Percentiles rank a stretch among this genome's conserved stretches.
phyloP scores from a whole-genome alignment of 2,113 vertebrate species.

The Chionomys nivalis region DNA sequence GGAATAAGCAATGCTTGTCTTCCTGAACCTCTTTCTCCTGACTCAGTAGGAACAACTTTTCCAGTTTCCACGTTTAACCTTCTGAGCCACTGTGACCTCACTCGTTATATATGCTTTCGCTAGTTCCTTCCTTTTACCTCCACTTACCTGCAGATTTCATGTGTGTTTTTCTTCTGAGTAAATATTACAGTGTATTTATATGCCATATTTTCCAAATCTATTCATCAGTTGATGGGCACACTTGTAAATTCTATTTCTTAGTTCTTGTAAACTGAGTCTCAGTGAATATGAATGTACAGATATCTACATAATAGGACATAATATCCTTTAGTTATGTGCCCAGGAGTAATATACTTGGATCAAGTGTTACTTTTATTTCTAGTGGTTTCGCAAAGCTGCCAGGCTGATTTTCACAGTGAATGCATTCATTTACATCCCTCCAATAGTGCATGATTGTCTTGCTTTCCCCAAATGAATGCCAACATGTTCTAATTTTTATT shows the following conservation, averaged over 20 bases:
- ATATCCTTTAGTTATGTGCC: not conserved
- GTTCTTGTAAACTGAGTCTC: not conserved
- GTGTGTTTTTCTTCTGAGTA: too few species aligned
- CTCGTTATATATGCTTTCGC: not conserved
- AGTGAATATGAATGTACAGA: not conserved
- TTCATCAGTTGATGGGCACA: not conserved
- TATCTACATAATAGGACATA: not conserved
- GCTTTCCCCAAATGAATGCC: not conserved
- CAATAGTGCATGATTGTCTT: not conserved
- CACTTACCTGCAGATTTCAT: too few species aligned
- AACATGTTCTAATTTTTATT: not conserved
- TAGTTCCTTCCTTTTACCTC: not conserved
- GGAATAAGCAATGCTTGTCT: not conserved
- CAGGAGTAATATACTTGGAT: not conserved
- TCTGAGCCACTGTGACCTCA: not conserved
- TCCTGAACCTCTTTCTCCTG: not conserved
- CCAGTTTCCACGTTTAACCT: not conserved
- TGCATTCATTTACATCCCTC: not conserved
- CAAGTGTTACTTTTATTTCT: not conserved
- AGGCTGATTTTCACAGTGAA: not conserved
- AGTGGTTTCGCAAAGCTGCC: not conserved
- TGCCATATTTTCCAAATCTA: not conserved
- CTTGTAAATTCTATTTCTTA: not conserved
- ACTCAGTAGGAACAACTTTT: not conserved
- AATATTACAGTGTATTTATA: not conserved